Evolutionary conservation across 2,888 invertebrate species (phyloP).

Genomic region (Xylocampa areola): DNA sequence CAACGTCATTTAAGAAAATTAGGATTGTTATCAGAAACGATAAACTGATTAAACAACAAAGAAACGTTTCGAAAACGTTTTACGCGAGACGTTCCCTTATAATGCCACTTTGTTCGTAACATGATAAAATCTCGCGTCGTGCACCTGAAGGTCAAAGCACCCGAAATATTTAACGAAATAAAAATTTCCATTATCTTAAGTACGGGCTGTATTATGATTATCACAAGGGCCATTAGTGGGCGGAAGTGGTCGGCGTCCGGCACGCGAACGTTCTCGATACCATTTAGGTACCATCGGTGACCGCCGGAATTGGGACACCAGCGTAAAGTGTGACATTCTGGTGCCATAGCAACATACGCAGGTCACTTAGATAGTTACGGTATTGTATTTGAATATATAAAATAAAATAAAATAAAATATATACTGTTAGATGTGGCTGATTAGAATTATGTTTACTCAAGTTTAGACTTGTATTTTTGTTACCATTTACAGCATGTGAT

Average conservation of each 20-base stretch:
- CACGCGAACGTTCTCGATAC: conserved; percentile 58
- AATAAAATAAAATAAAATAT: too few species aligned
- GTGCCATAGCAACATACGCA: conserved; percentile 11
- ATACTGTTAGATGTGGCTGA: conserved; percentile 30
- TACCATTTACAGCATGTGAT: background rate
- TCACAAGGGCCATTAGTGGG: conserved; percentile 58
- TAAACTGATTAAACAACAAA: conserved; percentile 5
- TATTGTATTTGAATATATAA: conserved; percentile 16
- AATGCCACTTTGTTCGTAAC: conserved; percentile 14
- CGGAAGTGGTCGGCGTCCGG: conserved; percentile 62
- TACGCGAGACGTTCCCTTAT: conserved; percentile 1
- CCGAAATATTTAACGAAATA: conserved; percentile 46
- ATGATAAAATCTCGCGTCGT: conserved; percentile 15
- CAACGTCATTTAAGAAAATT: background rate
- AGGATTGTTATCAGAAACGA: conserved; percentile 8
- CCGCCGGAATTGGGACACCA: conserved; percentile 41
- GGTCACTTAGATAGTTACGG: conserved; percentile 20
- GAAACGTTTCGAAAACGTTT: conserved; percentile 7
- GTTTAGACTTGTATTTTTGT: background rate
- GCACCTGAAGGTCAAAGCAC: conserved; percentile 30
- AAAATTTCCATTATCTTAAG: conserved; percentile 49
- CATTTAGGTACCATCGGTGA: conserved; percentile 40
- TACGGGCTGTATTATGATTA: conserved; percentile 56
- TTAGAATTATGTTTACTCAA: conserved; percentile 5
- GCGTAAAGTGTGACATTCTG: conserved; percentile 30